Percentiles rank a stretch among this genome's conserved stretches.
These are phyloP conservation scores for Paramuricea clavata DNA, from an alignment of 92 coral and sea anemone genomes.

Conservation along the genomic window DNA sequence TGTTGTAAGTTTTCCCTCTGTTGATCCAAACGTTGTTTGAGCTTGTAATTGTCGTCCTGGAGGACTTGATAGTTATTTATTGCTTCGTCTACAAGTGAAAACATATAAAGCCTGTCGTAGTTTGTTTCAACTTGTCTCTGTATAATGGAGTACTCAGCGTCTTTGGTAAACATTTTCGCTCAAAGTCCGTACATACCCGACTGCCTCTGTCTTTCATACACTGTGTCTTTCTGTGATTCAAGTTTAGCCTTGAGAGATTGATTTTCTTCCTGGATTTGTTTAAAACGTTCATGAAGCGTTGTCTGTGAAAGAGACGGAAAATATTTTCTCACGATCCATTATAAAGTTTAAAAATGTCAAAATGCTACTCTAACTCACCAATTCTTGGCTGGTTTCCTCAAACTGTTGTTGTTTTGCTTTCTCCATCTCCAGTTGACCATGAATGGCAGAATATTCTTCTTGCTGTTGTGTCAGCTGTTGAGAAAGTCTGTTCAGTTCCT, in stretches of 20 bases:
- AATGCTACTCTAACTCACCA: conserved; percentile 62
- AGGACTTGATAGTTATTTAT: conserved; percentile 71
- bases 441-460: conserved; percentile 79
- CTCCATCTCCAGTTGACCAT: conserved; percentile 73
- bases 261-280: conserved; percentile 86
- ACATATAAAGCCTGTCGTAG: not conserved
- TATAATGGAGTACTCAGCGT: not conserved
- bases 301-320: conserved; percentile 69
- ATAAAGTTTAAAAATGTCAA: too few species aligned
- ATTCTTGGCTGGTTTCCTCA: conserved; percentile 75
- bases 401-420: conserved; percentile 68
- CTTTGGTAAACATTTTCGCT: not conserved
- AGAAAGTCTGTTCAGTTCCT: conserved; percentile 74
- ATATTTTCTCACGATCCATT: too few species aligned
- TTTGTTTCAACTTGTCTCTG: not conserved
- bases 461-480: conserved; percentile 80
- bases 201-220: conserved; percentile 79
- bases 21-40: conserved; percentile 84
- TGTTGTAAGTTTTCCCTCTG: conserved; percentile 85
- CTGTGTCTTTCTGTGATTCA: conserved; percentile 78
- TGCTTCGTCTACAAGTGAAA: conserved; percentile 79
- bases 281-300: conserved; percentile 69
- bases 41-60: conserved; percentile 79
- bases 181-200: conserved; percentile 60
- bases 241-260: conserved; percentile 71